A percentile compares a stretch with the other conserved stretches of the same genome.
Conservation (phyloP, 2,113 vertebrate species). For the human (Homo sapiens) region DNA sequence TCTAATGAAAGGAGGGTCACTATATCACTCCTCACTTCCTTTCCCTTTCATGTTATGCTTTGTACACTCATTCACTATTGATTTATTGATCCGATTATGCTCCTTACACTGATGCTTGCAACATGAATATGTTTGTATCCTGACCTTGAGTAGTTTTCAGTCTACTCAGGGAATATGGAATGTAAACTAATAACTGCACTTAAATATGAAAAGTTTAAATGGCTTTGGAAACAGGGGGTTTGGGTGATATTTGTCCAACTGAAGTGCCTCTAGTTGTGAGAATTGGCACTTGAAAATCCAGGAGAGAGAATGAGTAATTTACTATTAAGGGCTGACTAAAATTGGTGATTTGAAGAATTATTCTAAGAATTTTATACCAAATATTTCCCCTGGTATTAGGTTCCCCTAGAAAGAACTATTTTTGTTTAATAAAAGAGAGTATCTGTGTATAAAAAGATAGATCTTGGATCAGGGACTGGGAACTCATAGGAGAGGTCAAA, state of each 20-base stretch:
- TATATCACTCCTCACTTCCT: not conserved
- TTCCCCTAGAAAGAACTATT: not conserved
- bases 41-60: not conserved
- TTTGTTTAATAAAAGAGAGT: not conserved
- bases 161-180: not conserved
- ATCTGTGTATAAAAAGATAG: not conserved
- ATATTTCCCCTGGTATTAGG: not conserved
- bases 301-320: not conserved
- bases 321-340: not conserved
- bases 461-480: not conserved
- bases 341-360: not conserved
- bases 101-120: not conserved
- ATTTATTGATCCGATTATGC: not conserved
- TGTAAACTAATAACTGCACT: not conserved
- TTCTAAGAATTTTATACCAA: not conserved
- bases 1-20: not conserved
- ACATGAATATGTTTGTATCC: not conserved
- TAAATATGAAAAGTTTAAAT: not conserved
- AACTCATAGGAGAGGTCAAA: not conserved
- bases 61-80: not conserved
- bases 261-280: not conserved
- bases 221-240: not conserved
- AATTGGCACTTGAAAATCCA: not conserved
- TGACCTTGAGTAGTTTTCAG: not conserved
- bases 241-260: not conserved